Conservation (phyloP, 2,797 vertebrate genomes). For the Phalanger gymnotis region DNA sequence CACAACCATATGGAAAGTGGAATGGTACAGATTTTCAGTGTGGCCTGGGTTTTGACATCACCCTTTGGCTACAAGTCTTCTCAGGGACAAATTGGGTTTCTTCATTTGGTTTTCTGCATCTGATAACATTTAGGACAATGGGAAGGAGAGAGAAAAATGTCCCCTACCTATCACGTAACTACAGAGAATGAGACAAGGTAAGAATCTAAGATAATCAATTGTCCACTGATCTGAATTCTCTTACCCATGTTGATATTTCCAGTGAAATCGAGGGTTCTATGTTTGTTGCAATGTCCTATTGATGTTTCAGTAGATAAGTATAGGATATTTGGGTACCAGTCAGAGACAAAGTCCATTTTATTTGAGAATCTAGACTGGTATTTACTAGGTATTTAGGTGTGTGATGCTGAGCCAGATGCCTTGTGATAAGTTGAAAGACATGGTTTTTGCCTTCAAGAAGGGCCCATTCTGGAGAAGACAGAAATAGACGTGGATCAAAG, state of each 20-base stretch:
- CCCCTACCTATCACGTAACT: not conserved
- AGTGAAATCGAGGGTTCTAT: not conserved
- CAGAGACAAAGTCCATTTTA: slow-evolving; percentile 9
- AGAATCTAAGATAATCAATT: not conserved
- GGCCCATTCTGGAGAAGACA: slow-evolving; percentile 51
- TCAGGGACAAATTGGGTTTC: not conserved
- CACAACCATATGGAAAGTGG: not conserved
- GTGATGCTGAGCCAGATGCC: slow-evolving; percentile 24
- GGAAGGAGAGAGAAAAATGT: not conserved
- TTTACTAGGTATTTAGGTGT: slow-evolving; percentile 27
- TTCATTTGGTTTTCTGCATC: slow-evolving; percentile 13
- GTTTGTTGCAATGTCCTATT: not conserved
- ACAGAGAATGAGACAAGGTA: not conserved
- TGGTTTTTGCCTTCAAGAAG: slow-evolving; percentile 22
- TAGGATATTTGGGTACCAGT: slow-evolving; percentile 17
- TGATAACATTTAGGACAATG: not conserved
- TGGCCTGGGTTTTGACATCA: not conserved
- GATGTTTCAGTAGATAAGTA: not conserved
- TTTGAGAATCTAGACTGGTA: slow-evolving; percentile 30
- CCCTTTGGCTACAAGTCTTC: not conserved
- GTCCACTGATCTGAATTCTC: not conserved
- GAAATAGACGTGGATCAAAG: slow-evolving; percentile 55
- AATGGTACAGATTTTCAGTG: not conserved
- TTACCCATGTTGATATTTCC: not conserved
- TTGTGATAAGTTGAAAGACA: slow-evolving; percentile 8